Base-by-base conservation (phyloP, 2,888 invertebrate species). In the Lithophane ornitopus region DNA sequence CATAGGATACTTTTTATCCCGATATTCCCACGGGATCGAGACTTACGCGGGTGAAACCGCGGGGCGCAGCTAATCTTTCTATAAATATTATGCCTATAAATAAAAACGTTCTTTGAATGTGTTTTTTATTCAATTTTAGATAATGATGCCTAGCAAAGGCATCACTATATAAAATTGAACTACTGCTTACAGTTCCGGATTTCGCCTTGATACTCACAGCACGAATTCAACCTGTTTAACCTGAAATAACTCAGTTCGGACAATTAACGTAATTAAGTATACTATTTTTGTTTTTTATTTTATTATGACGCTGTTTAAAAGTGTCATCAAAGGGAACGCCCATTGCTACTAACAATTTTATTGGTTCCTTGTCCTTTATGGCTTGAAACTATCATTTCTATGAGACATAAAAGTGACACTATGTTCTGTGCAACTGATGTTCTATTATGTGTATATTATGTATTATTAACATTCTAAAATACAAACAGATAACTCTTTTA, bases 71-170 rank as follows among this genome's bases (percentile, higher is more conserved):
- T n/a, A n/a, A n/a, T 16, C 1, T 22, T 41, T 58, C 19, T 26
- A 54, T 26, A 19, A 65, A 28, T 63, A 46, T 67, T 49, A 39
- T 3, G 3, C 34, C 16, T 44, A 61, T 12, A 2, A 39, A 34
- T 12, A 2, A 39, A 39, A 39, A 19, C 7, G 16, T n/a, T 28
- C 3, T 16, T 41, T 28, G 3, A 41, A 39, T 70, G 8, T 34
- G 22, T 69, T 44, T 70, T 62, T 69, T 70, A 34, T 69, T 62
- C 2, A 11, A 16, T 41, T 41, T n/a, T 49, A 9, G 26, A 12
- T 59, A n/a, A n/a, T 74, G 8, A 34, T 7, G 41, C 0, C 0
- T 72, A n/a, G n/a, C n/a, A n/a, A n/a, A n/a, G n/a, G n/a, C n/a
- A n/a, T n/a, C n/a, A n/a, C n/a, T n/a, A n/a, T n/a, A n/a, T n/a